Evolutionary conservation across 2,113 vertebrate genomes (phyloP), one percentile per base, ranked within the genome.

Genomic region (Eretmochelys imbricata): DNA sequence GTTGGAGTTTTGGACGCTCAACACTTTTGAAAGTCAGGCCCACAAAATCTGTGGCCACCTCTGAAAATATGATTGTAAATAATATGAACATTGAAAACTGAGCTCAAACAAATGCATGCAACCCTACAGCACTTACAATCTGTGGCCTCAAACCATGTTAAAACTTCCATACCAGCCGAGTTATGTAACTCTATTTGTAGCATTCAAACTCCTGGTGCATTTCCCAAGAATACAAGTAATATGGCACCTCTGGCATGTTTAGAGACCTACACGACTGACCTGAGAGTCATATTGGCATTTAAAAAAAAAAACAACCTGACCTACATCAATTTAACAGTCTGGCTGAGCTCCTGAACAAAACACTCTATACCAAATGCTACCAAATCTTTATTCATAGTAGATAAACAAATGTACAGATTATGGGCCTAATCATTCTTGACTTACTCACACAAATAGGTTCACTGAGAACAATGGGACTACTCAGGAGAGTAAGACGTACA

Each of bases 21-120:
- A 5, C 4, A 24, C 4, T 49, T 42, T 0, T 3, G 14, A 20
- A 76, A 82, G 42, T 1, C 17, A 90, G 29, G 20, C 2, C 62
- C n/a, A 42, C 38, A 75, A 75, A 75, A 46, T 42, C 72, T 42
- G 35, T n/a, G 35, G 31, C 16, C 62, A 69, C 27, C 22, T 25
- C 5, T 75, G 72, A 75, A 75, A 42, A 46, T 46, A 10, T 38
- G 72, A 75, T 75, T 75, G 38, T 11, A 20, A 38, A 42, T 75
- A 25, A 42, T 6, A 42, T 46, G 38, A 72, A 38, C 35, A 38
- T 11, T 38, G n/a, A 38, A 42, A 76, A 76, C 24, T 27, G 5
- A 76, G 42, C 75, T 13, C 38, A 76, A 11, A 48, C 11, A 76
- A 46, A 76, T 27, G 75, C 24, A 76, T 46, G 12, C 75, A 19